Evolutionary conservation across 2,888 invertebrate genomes (phyloP).

Genomic region (Polydrusus tereticollis): DNA sequence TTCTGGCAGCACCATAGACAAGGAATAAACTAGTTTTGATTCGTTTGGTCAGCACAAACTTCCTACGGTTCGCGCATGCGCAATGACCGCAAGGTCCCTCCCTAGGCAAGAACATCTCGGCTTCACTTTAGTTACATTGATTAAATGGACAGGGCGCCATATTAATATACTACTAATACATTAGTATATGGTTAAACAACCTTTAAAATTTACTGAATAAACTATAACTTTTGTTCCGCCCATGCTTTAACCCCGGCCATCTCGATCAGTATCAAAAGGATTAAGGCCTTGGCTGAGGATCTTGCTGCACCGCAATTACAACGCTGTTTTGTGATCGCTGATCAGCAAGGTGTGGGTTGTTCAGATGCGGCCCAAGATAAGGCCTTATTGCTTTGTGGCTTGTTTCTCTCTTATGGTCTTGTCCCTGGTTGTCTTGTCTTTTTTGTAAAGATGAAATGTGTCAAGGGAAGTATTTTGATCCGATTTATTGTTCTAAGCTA

Average conservation of each 20-base stretch:
- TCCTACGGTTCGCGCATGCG: too few species aligned
- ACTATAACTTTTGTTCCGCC: constrained; percentile 1
- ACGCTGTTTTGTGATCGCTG: constrained; percentile 18
- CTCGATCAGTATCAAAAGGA: constrained; percentile 26
- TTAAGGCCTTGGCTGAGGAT: constrained; percentile 34
- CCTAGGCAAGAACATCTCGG: too few species aligned
- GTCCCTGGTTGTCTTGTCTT: constrained; percentile 26
- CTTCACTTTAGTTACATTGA: too few species aligned
- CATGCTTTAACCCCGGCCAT: constrained; percentile 13
- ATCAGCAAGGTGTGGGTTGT: constrained; percentile 33
- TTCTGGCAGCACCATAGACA: too few species aligned
- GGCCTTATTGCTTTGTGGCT: constrained; percentile 22
- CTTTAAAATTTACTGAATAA: too few species aligned
- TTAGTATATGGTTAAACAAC: too few species aligned
- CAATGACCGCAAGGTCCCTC: too few species aligned
- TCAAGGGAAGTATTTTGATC: background rate
- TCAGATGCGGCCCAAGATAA: constrained; percentile 31
- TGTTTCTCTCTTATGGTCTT: constrained; percentile 22
- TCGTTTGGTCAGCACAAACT: too few species aligned
- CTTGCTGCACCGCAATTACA: constrained; percentile 36
- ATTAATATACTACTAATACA: too few species aligned
- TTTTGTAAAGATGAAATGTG: background rate
- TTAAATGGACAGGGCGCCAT: too few species aligned
- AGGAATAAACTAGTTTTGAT: too few species aligned
- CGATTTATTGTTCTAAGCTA: background rate